Conservation (phyloP, 2,113 vertebrate species). For the Malurus cyaneus region DNA sequence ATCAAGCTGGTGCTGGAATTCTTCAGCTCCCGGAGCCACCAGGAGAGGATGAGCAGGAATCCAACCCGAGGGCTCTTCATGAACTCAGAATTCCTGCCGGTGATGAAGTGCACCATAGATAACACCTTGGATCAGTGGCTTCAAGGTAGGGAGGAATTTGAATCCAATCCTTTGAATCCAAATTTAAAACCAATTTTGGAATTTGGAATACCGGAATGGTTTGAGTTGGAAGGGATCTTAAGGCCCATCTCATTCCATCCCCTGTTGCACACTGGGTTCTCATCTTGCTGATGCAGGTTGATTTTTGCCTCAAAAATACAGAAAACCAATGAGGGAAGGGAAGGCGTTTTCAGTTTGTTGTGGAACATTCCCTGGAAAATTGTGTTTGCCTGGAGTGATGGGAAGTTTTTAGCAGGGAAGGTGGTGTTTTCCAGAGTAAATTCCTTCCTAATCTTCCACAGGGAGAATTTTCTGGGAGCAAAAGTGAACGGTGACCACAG, state of each 20-base stretch:
- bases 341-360: neutral
- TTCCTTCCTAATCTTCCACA: neutral
- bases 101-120: constrained; percentile 92
- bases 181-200: no score
- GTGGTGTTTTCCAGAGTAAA: neutral
- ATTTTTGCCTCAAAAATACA: neutral
- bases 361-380: neutral
- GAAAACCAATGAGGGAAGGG: neutral
- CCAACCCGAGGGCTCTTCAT: constrained; percentile 82
- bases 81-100: constrained; percentile 90
- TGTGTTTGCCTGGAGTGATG: neutral
- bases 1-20: constrained; percentile 91
- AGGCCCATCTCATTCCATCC: neutral
- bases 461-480: neutral
- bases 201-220: neutral
- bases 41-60: constrained; percentile 72
- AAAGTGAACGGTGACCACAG: neutral
- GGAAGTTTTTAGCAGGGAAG: neutral
- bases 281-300: neutral
- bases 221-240: neutral
- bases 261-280: neutral
- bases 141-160: constrained; percentile 70
- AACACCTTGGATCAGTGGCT: constrained; percentile 88
- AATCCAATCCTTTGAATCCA: neutral
- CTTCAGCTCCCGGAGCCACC: constrained; percentile 85